A percentile compares a stretch with the other conserved stretches of the same genome.
These are phyloP conservation scores for Lottia gigantea DNA, from an alignment of 2,888 invertebrate species.

Conservation along the genomic window DNA sequence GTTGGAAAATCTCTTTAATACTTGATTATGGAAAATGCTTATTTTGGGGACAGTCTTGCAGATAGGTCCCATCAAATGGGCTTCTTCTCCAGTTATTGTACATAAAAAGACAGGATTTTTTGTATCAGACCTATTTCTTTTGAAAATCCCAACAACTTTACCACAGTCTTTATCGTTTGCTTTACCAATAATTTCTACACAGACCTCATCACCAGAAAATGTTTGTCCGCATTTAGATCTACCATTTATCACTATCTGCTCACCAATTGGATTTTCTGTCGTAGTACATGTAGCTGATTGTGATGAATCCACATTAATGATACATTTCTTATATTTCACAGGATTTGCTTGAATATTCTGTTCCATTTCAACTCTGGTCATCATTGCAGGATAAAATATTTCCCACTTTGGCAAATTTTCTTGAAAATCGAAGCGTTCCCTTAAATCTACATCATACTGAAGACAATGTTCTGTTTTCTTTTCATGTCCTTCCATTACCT, in stretches of 20 bases:
- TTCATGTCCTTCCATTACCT: background rate
- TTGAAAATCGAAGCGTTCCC: background rate
- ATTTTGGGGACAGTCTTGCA: slow-evolving; percentile 51
- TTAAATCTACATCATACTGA: slow-evolving; percentile 2
- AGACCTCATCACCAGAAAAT: slow-evolving; percentile 28
- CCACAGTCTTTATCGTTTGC: slow-evolving; percentile 25
- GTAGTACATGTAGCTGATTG: slow-evolving; percentile 21
- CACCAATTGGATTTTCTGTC: background rate
- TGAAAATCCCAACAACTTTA: slow-evolving; percentile 35
- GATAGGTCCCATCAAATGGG: slow-evolving; percentile 40
- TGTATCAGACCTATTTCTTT: slow-evolving; percentile 9
- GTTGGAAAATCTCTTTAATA: slow-evolving; percentile 10
- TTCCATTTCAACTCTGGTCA: background rate
- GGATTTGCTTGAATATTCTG: slow-evolving; percentile 8
- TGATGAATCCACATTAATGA: slow-evolving; percentile 23
- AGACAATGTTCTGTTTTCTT: background rate
- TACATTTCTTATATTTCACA: slow-evolving; percentile 23
- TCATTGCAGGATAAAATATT: slow-evolving; percentile 11
- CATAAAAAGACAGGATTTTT: slow-evolving; percentile 34
- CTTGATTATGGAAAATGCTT: slow-evolving; percentile 1
- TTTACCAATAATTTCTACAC: slow-evolving; percentile 27
- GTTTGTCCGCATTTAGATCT: slow-evolving; percentile 32
- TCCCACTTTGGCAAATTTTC: background rate
- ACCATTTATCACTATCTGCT: slow-evolving; percentile 28
- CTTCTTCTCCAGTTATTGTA: slow-evolving; percentile 35